phyloP scores from a whole-genome alignment of 2,888 invertebrate genomes.

The Nomada hirtipes region DNA sequence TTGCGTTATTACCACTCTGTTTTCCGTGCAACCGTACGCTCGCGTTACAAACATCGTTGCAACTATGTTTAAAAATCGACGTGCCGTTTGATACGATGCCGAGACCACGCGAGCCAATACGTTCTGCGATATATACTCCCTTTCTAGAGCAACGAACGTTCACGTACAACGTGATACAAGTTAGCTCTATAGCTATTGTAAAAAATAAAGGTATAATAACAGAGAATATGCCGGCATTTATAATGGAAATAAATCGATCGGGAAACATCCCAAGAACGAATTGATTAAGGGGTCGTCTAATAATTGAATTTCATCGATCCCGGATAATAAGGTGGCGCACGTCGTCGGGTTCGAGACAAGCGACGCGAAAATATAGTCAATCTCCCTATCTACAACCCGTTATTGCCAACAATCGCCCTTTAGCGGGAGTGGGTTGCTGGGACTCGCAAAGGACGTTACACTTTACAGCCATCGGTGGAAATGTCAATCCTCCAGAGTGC shows the following conservation, averaged over 20 bases:
- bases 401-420: slow-evolving; percentile 49
- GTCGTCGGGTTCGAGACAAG: neutral
- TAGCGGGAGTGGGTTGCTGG: slow-evolving; percentile 15
- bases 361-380: neutral
- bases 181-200: no score
- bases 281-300: slow-evolving; percentile 26
- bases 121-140: neutral
- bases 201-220: neutral
- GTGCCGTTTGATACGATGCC: neutral
- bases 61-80: slow-evolving; percentile 3
- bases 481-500: slow-evolving; percentile 60
- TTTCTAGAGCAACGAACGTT: neutral
- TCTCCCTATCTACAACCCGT: neutral
- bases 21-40: neutral
- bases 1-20: slow-evolving; percentile 19
- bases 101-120: neutral
- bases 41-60: neutral
- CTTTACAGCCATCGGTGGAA: slow-evolving; percentile 34
- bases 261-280: neutral
- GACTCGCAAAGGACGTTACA: slow-evolving; percentile 48
- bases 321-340: slow-evolving; percentile 33
- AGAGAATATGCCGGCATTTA: neutral
- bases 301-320: slow-evolving; percentile 67
- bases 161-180: neutral
- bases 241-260: slow-evolving; percentile 32